Conservation (phyloP, 2,888 invertebrate genomes). For the Nasonia oneida region DNA sequence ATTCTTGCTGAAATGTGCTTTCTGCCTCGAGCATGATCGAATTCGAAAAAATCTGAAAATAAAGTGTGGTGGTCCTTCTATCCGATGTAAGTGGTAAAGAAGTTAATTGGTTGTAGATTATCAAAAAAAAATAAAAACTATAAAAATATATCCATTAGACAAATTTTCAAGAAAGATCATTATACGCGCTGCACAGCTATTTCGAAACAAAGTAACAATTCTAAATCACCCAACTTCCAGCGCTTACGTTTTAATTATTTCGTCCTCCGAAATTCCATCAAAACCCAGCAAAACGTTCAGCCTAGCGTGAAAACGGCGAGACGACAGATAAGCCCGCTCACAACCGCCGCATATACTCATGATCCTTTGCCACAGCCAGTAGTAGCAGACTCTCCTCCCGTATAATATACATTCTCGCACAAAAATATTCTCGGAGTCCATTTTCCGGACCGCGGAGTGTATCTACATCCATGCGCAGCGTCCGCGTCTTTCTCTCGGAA, state of each 20-base stretch:
- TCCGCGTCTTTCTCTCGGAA: background rate
- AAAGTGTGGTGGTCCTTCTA: too few species aligned
- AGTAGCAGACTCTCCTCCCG: too few species aligned
- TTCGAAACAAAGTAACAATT: background rate
- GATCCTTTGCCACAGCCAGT: background rate
- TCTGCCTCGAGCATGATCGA: too few species aligned
- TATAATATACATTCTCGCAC: background rate
- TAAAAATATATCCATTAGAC: too few species aligned
- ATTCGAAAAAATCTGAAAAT: too few species aligned
- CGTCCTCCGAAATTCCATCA: background rate
- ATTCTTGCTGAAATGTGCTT: too few species aligned
- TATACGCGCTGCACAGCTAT: background rate
- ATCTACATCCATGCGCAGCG: background rate
- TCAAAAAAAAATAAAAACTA: too few species aligned
- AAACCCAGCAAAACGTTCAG: background rate
- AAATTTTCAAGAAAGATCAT: too few species aligned
- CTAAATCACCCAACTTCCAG: background rate
- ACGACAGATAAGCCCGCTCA: background rate
- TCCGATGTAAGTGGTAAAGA: too few species aligned
- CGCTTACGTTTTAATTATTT: background rate
- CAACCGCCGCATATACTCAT: background rate
- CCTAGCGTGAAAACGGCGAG: conserved; percentile 3
- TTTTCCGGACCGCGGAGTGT: conserved; percentile 7
- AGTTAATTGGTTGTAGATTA: too few species aligned
- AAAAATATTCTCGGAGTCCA: conserved; percentile 11